These are phyloP conservation scores for Rutpela maculata DNA, from an alignment of 2,888 invertebrate genomes.

Conservation along the genomic window DNA sequence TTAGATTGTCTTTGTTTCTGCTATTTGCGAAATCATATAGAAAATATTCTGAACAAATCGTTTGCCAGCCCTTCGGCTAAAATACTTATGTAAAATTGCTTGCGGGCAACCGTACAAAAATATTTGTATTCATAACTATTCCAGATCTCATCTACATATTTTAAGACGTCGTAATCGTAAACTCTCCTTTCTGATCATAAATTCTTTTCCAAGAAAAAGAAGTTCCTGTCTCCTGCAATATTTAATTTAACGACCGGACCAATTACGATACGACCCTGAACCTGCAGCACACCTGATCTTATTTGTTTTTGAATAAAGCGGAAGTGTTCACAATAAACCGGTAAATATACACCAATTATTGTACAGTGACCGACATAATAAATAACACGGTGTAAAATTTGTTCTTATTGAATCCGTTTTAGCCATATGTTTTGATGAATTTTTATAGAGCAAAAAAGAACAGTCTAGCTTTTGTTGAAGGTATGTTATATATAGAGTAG, in stretches of 20 bases:
- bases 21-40: too few species aligned
- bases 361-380: neutral
- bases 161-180: constrained; percentile 3
- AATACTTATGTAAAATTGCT: neutral
- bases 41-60: too few species aligned
- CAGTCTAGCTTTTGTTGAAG: too few species aligned
- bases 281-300: neutral
- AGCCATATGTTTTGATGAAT: too few species aligned
- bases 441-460: too few species aligned
- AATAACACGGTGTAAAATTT: neutral
- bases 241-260: neutral
- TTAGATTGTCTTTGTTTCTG: too few species aligned
- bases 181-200: constrained; percentile 7
- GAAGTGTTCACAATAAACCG: constrained; percentile 4
- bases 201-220: constrained; percentile 12
- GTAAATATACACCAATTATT: constrained; percentile 6
- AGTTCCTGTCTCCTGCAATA: neutral
- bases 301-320: constrained; percentile 12
- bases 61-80: too few species aligned
- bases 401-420: too few species aligned
- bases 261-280: constrained; percentile 10
- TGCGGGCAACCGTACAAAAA: neutral
- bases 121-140: constrained; percentile 1
- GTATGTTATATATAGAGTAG: too few species aligned
- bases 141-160: constrained; percentile 1